Conservation (phyloP, 2,113 vertebrate species). For the Arizona elegans region DNA sequence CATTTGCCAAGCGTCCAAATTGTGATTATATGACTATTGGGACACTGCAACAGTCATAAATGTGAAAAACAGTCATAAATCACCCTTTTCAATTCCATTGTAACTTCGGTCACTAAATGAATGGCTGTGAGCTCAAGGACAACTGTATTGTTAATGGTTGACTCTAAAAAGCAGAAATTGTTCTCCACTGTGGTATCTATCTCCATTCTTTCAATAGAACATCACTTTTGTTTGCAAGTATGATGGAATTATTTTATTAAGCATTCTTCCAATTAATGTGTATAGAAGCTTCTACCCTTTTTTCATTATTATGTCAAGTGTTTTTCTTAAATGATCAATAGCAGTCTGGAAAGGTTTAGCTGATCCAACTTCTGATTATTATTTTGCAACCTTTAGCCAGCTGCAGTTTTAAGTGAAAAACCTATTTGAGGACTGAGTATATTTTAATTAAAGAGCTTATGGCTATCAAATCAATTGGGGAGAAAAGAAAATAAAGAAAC, state of each 20-base stretch:
- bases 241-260: constrained; percentile 43
- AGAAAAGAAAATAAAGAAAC: background rate
- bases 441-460: fast-evolving
- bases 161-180: background rate
- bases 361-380: constrained; percentile 41
- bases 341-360: constrained; percentile 44
- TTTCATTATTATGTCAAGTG: constrained; percentile 44
- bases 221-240: constrained; percentile 21
- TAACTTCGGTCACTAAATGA: too few species aligned
- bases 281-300: constrained; percentile 26
- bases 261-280: constrained; percentile 29
- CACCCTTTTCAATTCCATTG: too few species aligned
- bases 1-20: too few species aligned
- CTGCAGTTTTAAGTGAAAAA: constrained; percentile 18
- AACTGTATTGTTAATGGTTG: background rate
- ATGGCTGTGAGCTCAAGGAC: too few species aligned
- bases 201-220: constrained; percentile 5
- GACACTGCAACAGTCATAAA: too few species aligned
- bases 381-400: constrained; percentile 42
- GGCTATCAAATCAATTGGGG: background rate
- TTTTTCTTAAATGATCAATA: constrained; percentile 39
- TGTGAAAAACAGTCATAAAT: too few species aligned
- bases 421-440: background rate
- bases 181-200: background rate
- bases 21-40: too few species aligned